Conservation (phyloP, 2,888 invertebrate species). For the Thymelicus sylvestris region DNA sequence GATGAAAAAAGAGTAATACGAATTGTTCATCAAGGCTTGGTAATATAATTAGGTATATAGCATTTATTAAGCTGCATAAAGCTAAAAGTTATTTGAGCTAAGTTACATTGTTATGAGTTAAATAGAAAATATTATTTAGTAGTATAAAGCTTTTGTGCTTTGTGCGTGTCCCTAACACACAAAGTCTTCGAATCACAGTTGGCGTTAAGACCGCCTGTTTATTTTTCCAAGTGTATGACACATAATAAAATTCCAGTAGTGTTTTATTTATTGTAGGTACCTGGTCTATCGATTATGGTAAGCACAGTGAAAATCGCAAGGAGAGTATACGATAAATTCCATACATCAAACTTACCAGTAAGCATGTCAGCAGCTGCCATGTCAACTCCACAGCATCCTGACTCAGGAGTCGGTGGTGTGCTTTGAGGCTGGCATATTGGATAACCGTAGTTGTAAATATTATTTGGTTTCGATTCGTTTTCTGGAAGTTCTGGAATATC, state of each 20-base stretch:
- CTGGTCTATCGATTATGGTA: too few species aligned
- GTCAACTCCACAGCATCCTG: conserved; percentile 72
- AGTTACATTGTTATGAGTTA: too few species aligned
- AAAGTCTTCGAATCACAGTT: too few species aligned
- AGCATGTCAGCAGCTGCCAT: conserved; percentile 61
- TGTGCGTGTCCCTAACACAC: too few species aligned
- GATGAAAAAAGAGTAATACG: not conserved
- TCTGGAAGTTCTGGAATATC: conserved; percentile 6
- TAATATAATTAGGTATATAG: too few species aligned
- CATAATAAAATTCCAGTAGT: too few species aligned
- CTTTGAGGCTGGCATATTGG: conserved; percentile 57
- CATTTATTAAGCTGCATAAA: not conserved
- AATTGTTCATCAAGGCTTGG: not conserved
- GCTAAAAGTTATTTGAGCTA: not conserved
- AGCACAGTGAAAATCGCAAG: too few species aligned
- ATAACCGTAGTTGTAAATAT: not conserved
- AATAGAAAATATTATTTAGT: too few species aligned
- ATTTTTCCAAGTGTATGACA: too few species aligned
- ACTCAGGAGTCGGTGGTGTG: conserved; percentile 62
- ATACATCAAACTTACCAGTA: conserved; percentile 57
- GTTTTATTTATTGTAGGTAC: too few species aligned
- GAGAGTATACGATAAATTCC: not conserved
- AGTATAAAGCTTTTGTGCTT: too few species aligned
- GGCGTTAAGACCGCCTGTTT: too few species aligned
- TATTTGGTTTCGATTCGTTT: not conserved